Evolutionary conservation across 1,140 invertebrate species (phyloP).

Genomic region (Macrobrachium rosenbergii): DNA sequence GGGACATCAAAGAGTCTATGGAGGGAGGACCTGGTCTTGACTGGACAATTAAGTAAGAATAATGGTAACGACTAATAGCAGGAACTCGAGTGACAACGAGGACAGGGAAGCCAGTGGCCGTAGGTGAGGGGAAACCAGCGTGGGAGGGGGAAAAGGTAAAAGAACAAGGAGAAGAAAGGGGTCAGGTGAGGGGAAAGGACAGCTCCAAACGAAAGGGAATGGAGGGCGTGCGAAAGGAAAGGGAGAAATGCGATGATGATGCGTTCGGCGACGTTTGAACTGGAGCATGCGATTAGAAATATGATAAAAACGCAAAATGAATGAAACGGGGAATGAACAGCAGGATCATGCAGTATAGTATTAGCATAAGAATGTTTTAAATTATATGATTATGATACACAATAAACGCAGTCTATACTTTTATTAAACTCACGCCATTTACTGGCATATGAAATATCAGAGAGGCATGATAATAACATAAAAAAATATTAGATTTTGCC

Average conservation of each 20-base stretch:
- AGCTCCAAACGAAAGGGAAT: background rate
- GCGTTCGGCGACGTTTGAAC: no score
- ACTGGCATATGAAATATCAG: no score
- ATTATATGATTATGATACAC: no score
- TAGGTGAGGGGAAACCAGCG: constrained; percentile 24
- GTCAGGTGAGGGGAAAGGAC: background rate
- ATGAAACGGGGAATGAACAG: no score
- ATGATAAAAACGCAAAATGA: background rate
- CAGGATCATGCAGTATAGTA: no score
- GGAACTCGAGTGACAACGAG: no score
- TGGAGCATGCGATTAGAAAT: background rate
- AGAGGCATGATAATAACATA: no score
- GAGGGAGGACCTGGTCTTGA: background rate
- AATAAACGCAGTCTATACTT: no score
- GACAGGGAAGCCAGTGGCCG: no score
- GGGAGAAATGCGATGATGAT: background rate
- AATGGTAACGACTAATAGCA: constrained; percentile 19
- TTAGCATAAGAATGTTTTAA: no score
- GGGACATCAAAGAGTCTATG: constrained; percentile 6
- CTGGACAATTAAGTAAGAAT: constrained; percentile 31
- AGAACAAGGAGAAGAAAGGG: constrained; percentile 1
- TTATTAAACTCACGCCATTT: no score
- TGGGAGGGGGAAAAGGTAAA: background rate
- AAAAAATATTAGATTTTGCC: no score
- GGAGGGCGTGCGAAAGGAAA: background rate